Evolutionary conservation across 2,888 invertebrate genomes (phyloP).

Genomic region (Campoletis raptor): DNA sequence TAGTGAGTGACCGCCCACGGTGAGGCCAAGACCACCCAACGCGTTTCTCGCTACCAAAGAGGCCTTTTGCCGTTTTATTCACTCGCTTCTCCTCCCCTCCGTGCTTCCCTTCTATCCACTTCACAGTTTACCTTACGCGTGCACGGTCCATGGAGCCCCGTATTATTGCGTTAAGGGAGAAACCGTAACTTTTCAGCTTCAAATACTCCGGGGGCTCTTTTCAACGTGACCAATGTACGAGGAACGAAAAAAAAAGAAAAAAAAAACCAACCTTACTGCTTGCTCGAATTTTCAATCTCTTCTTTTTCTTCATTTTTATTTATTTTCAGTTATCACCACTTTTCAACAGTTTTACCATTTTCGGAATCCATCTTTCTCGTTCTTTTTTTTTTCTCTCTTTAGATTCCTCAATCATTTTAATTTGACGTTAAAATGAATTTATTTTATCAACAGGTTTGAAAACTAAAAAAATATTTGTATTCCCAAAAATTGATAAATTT

Average conservation of each 20-base stretch:
- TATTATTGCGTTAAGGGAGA: conserved; percentile 51
- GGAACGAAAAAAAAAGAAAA: neutral
- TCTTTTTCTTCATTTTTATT: neutral
- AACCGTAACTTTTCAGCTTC: conserved; percentile 27
- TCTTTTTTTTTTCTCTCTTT: too few relatives aligned
- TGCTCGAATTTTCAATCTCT: neutral
- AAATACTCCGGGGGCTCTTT: conserved; percentile 19
- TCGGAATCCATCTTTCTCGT: too few relatives aligned
- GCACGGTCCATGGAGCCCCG: conserved; percentile 42
- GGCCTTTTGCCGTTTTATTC: conserved; percentile 73
- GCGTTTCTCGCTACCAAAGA: conserved; percentile 80
- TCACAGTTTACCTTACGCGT: conserved; percentile 80
- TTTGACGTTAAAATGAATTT: too few relatives aligned
- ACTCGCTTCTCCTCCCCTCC: conserved; percentile 29
- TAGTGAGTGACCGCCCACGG: conserved; percentile 83
- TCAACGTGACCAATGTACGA: neutral
- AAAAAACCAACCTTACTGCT: neutral
- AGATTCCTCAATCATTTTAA: too few relatives aligned
- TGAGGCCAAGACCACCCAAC: conserved; percentile 82
- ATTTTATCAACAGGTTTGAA: too few relatives aligned
- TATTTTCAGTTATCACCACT: neutral
- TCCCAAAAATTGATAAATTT: too few relatives aligned
- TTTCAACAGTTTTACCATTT: too few relatives aligned
- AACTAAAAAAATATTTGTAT: too few relatives aligned
- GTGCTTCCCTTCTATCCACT: conserved; percentile 73